Conservation (phyloP, 1,140 invertebrate genomes). For the Laupala kohalensis region DNA sequence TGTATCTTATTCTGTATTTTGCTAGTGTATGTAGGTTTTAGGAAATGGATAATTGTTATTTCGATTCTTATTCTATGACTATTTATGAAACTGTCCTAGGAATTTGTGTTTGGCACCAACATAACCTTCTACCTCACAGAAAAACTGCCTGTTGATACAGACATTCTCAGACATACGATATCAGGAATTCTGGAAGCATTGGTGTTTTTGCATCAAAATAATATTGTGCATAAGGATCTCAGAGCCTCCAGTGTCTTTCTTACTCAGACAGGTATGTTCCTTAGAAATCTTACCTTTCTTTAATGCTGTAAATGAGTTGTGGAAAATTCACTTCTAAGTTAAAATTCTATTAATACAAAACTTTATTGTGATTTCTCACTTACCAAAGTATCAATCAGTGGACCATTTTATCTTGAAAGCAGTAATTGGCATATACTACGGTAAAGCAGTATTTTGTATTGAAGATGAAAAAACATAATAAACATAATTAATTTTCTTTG, state of each 20-base stretch:
- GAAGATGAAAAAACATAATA: too few species aligned
- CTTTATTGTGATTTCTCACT: background rate
- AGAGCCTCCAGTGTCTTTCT: conserved; percentile 50
- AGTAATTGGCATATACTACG: too few species aligned
- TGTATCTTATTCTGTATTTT: too few species aligned
- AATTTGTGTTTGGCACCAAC: conserved; percentile 44
- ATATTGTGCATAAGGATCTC: conserved; percentile 63
- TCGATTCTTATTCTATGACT: too few species aligned
- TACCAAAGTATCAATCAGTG: too few species aligned
- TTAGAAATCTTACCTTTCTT: background rate
- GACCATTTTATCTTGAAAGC: too few species aligned
- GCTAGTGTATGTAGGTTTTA: too few species aligned
- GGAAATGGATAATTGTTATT: too few species aligned
- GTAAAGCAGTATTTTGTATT: too few species aligned
- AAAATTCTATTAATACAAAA: background rate
- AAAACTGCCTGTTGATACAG: conserved; percentile 39
- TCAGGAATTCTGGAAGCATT: conserved; percentile 50
- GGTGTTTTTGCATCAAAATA: conserved; percentile 59
- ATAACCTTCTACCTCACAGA: conserved; percentile 37
- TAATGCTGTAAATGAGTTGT: background rate
- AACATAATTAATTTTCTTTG: too few species aligned
- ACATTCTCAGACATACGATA: conserved; percentile 46
- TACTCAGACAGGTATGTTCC: conserved; percentile 24
- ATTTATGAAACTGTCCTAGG: too few species aligned
- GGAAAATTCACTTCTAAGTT: background rate